These are phyloP conservation scores for Pogoniulus pusillus DNA, from an alignment of 2,797 vertebrate species.

Conservation along the genomic window DNA sequence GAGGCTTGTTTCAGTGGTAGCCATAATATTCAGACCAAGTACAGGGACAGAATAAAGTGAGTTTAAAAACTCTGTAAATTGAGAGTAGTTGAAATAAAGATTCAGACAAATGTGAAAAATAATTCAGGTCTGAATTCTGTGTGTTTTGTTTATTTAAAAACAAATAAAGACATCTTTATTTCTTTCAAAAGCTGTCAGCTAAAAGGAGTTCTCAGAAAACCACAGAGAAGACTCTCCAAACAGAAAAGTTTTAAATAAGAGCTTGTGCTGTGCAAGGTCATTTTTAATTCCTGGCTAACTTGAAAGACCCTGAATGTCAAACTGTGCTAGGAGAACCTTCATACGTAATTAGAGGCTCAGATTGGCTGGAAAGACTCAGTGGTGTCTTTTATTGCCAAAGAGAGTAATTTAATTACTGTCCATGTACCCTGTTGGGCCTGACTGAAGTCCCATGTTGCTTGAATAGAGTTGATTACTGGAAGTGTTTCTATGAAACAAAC, in stretches of 20 bases:
- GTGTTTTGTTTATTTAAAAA: background rate
- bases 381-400: background rate
- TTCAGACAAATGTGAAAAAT: background rate
- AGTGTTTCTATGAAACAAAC: background rate
- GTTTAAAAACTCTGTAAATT: background rate
- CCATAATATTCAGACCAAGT: background rate
- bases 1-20: background rate
- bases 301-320: background rate
- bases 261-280: background rate
- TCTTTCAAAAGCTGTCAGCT: background rate
- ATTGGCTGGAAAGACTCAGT: background rate
- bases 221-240: background rate
- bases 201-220: background rate
- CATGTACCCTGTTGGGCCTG: background rate
- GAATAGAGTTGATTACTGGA: background rate
- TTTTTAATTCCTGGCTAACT: background rate
- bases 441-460: background rate
- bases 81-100: background rate
- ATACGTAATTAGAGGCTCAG: constrained; percentile 9
- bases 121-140: background rate
- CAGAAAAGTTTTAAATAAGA: background rate
- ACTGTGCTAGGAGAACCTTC: background rate
- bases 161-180: background rate
- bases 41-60: background rate
- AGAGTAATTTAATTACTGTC: constrained; percentile 36